Percentiles rank a stretch among this genome's conserved stretches.
Evolutionary conservation across 2,888 invertebrate species (phyloP).

Genomic region (Melanchra persicariae): DNA sequence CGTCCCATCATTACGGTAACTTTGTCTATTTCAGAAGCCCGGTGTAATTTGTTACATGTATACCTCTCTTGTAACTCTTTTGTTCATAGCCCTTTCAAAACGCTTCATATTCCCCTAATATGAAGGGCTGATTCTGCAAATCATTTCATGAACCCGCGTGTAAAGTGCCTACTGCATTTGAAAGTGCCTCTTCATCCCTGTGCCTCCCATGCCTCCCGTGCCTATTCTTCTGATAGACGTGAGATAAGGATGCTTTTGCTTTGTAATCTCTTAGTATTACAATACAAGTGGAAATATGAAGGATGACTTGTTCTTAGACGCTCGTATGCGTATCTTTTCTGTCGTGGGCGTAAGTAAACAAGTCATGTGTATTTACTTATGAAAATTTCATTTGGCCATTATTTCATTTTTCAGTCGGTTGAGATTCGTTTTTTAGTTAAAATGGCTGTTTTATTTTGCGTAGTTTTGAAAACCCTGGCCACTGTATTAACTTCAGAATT

Average conservation of each 20-base stretch:
- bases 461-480: too few species aligned
- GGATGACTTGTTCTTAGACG: slow-evolving; percentile 1
- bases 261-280: slow-evolving; percentile 38
- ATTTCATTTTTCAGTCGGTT: not conserved
- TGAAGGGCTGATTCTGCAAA: slow-evolving; percentile 39
- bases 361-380: not conserved
- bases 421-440: not conserved
- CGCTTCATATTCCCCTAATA: not conserved
- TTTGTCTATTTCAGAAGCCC: not conserved
- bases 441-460: too few species aligned
- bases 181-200: slow-evolving; percentile 47
- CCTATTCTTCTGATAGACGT: slow-evolving; percentile 29
- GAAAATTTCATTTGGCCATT: not conserved
- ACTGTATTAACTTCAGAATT: too few species aligned
- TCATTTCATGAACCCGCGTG: slow-evolving; percentile 38
- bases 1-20: not conserved
- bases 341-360: not conserved
- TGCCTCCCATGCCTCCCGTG: not conserved
- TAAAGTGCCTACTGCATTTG: slow-evolving; percentile 39
- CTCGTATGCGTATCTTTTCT: slow-evolving; percentile 8
- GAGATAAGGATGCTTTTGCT: slow-evolving; percentile 39
- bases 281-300: slow-evolving; percentile 11
- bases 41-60: not conserved
- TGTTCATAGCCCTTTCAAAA: slow-evolving; percentile 22
- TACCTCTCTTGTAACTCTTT: slow-evolving; percentile 13